Evolutionary conservation across 2,797 vertebrate genomes (phyloP), one percentile per base, ranked within the genome.

Genomic region (Chanos chanos): DNA sequence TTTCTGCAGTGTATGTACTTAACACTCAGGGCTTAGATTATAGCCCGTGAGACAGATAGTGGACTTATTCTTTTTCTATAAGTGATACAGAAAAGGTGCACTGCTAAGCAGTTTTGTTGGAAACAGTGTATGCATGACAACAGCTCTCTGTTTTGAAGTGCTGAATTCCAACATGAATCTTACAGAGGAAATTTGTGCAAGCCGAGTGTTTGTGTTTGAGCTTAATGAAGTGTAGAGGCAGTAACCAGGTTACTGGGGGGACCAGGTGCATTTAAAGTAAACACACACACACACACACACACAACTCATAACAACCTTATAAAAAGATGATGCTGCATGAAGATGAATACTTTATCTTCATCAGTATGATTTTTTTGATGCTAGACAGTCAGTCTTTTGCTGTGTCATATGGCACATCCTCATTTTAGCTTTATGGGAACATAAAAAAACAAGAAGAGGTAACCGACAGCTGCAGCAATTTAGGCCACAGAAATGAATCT

Each of bases 231-330:
- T 80, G 73, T 79, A 77, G 77, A 81, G 78, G 74, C 78, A 78
- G 81, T 85, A 85, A 84, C 86, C 79, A 85, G 77, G 83, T 86
- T 84, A 85, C 84, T 80, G 61, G 81, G 79, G 66, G 73, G 72
- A 58, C 76, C 74, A 72, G 68, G 79, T 84, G 79, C 78, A 74
- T 68, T 64, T 36, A 31, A 69, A 59, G n/a, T n/a, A 71, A 63
- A 64, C 61, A 75, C 61, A 63, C 66, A 61, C 7, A 37, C 33
- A 44, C 45, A 49, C 33, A 34, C 6, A 41, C 28, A 47, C 67
- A 54, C 61, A 41, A 54, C 25, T 45, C 24, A 59, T 59, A 61
- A 72, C 64, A 28, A 50, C 41, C 19, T 7, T 39, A 36, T 25
- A 49, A 19, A 65, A 40, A 34, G 44, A 67, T 62, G 55, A 64